Evolutionary conservation across 2,113 vertebrate genomes (phyloP).

Genomic region (Coptodon bakossiorum): DNA sequence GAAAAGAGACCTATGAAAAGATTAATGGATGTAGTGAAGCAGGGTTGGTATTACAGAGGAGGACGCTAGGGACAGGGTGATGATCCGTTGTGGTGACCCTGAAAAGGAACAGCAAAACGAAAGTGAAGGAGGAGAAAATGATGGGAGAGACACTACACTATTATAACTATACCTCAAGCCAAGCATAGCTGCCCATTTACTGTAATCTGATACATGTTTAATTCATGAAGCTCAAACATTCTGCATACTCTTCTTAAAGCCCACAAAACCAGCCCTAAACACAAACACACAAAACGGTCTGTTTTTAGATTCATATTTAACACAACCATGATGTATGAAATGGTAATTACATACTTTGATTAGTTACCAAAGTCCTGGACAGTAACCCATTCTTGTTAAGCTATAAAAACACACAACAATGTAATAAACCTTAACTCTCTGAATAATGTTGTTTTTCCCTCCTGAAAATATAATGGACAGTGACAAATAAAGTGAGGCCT

Average conservation of each 20-base stretch:
- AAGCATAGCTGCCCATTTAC: background rate
- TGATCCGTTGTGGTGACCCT: background rate
- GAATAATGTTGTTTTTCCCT: background rate
- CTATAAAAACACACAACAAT: background rate
- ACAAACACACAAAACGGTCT: background rate
- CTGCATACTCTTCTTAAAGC: background rate
- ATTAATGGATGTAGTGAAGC: background rate
- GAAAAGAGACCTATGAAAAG: background rate
- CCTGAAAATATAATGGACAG: background rate
- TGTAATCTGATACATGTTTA: background rate
- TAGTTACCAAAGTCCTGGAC: background rate
- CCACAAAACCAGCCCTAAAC: background rate
- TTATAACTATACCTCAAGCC: background rate
- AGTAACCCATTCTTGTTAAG: background rate
- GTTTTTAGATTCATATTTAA: background rate
- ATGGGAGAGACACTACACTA: background rate
- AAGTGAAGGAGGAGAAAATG: background rate
- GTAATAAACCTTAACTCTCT: background rate
- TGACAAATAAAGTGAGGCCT: background rate
- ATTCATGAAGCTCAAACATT: background rate
- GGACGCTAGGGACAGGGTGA: background rate
- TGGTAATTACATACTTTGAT: background rate
- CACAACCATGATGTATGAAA: background rate
- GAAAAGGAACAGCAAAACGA: background rate
- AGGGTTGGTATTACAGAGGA: background rate